Base-by-base conservation (phyloP, 2,888 invertebrate species). In the Mesoligia furuncula region DNA sequence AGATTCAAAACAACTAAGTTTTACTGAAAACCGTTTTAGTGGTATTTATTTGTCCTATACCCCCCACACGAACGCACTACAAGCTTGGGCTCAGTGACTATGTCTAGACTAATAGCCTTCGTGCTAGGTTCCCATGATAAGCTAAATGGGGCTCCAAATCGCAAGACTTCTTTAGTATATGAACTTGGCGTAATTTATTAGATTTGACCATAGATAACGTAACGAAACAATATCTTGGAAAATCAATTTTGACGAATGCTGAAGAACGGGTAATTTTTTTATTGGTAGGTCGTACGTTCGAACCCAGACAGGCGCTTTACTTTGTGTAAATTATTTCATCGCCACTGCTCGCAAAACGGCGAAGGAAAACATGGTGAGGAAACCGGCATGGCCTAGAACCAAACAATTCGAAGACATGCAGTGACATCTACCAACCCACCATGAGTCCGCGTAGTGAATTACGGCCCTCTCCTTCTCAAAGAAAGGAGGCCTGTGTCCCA, bases 51-150 rank as follows among this genome's bases (percentile, higher is more conserved):
- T 11, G 1, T 39, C 3, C 31, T 13, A 31, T 36, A 31, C 31
- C 31, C 7, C 4, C 45, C 20, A 31, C 13, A 42, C 27, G 64
- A 77, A 61, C 15, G 20, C 51, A 59, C 59, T 64, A 11, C 17
- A 39, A 59, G 31, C 24, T n/a, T 57, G 61, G 69, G 68, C 70
- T 84, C 61, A 75, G 68, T 48, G 64, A 31, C 48, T 77, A 82
- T 77, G 77, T 86, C 73, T 73, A 84, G 80, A 83, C 77, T 84
- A 84, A 87, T 80, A 88, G 80, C 84, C 81, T 87, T 90, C 90
- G 90, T 90, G 91, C 85, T 84, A 80, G 85, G 85, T 88, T 85
- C 81, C 88, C 75, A 85, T 85, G 81, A 80, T 72, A 72, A 70
- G 73, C 62, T 51, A 69, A 73, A 84, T 66, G 39, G 72, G 51